These are phyloP conservation scores for Xanthostigma xanthostigma DNA, from an alignment of 2,888 invertebrate genomes.

Conservation along the genomic window DNA sequence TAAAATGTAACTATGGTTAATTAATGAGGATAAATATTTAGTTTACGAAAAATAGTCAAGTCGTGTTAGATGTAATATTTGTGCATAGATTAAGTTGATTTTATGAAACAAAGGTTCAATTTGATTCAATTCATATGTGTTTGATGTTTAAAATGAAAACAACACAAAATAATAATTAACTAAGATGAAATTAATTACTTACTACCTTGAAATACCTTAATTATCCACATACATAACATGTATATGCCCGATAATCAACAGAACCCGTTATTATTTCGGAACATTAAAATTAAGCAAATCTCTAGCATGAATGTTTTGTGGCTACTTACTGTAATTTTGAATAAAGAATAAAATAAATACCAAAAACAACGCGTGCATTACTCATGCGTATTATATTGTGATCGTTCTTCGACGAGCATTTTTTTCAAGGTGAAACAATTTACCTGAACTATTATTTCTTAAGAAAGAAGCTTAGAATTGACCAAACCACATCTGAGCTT, in stretches of 20 bases:
- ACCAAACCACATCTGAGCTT: too few relatives aligned
- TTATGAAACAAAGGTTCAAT: not conserved
- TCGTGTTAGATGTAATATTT: conserved; percentile 6
- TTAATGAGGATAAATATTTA: not conserved
- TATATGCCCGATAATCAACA: too few relatives aligned
- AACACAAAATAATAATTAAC: too few relatives aligned
- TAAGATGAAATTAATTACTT: too few relatives aligned
- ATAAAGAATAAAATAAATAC: conserved; percentile 6
- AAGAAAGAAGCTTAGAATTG: too few relatives aligned
- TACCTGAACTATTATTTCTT: too few relatives aligned
- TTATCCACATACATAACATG: too few relatives aligned
- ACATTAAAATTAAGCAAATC: not conserved
- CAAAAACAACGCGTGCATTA: not conserved
- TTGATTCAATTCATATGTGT: not conserved
- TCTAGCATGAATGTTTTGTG: conserved; percentile 6
- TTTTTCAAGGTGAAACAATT: too few relatives aligned
- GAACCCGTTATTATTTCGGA: not conserved
- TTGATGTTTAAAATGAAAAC: not conserved
- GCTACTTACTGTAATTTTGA: conserved; percentile 7
- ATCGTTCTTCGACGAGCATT: too few relatives aligned
- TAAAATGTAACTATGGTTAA: too few relatives aligned
- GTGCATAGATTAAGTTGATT: conserved; percentile 5
- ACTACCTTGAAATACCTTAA: too few relatives aligned
- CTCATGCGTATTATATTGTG: too few relatives aligned
- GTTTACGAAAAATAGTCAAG: not conserved